Percentiles rank a stretch among this genome's conserved stretches.
These are phyloP conservation scores for Catajapyx aquilonaris DNA, from an alignment of 1,140 invertebrate genomes.

Conservation along the genomic window DNA sequence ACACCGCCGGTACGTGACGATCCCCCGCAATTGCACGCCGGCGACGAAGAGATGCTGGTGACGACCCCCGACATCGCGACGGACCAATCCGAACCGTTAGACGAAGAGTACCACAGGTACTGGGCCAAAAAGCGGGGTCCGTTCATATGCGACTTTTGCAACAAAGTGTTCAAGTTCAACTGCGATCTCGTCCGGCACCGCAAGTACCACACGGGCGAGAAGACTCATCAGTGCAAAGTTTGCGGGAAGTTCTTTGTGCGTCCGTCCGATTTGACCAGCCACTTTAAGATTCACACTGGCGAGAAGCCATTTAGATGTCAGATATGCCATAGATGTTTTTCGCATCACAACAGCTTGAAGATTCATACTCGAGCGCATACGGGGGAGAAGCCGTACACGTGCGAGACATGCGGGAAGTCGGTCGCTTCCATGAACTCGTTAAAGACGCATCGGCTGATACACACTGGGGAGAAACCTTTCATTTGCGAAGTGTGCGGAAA, in stretches of 20 bases:
- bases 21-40: too few species aligned
- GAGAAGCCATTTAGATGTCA: conserved; percentile 23
- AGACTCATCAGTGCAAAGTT: conserved; percentile 12
- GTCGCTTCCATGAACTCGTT: conserved; percentile 27
- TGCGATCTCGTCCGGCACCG: conserved; percentile 9
- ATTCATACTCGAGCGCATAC: conserved; percentile 23
- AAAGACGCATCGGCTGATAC: conserved; percentile 25
- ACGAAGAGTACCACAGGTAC: too few species aligned
- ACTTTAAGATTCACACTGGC: conserved; percentile 23
- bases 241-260: conserved; percentile 22
- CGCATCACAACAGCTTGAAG: conserved; percentile 12
- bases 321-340: conserved; percentile 22
- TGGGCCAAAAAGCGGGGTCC: too few species aligned
- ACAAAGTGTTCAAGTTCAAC: too few species aligned
- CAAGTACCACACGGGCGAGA: conserved; percentile 11
- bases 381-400: conserved; percentile 26
- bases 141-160: too few species aligned
- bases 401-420: conserved; percentile 27
- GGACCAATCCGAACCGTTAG: too few species aligned
- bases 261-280: conserved; percentile 16
- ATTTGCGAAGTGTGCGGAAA: conserved; percentile 20
- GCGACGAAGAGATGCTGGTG: too few species aligned
- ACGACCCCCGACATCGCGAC: too few species aligned
- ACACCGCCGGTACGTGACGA: too few species aligned
- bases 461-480: conserved; percentile 25